These are phyloP conservation scores for Ptychobarbus kaznakovi DNA, from an alignment of 2,797 vertebrate species.

Conservation along the genomic window DNA sequence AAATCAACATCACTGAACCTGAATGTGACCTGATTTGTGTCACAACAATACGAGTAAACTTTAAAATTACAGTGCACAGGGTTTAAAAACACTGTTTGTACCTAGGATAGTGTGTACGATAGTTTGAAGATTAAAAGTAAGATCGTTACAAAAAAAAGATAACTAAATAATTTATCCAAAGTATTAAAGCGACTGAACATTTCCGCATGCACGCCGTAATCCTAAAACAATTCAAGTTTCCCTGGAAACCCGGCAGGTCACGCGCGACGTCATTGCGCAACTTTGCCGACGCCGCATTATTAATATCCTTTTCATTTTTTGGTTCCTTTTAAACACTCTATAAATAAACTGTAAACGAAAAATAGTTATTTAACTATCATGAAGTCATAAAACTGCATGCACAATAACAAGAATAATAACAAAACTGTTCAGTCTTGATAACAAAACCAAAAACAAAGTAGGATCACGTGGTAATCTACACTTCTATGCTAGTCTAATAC, in stretches of 20 bases:
- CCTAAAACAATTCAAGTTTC: slow-evolving; percentile 32
- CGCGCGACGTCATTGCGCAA: slow-evolving; percentile 23
- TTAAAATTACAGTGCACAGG: neutral
- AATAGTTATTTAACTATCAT: neutral
- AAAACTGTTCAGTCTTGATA: neutral
- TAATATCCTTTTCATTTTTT: neutral
- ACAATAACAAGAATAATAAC: neutral
- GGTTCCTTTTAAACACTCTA: neutral
- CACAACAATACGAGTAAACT: neutral
- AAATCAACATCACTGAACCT: neutral
- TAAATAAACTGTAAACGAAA: neutral
- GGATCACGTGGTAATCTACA: neutral
- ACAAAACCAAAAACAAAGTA: neutral
- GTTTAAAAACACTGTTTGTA: neutral
- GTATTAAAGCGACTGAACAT: neutral
- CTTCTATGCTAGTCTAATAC: neutral
- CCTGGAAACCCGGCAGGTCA: slow-evolving; percentile 31
- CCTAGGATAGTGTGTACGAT: neutral
- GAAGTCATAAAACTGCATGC: neutral
- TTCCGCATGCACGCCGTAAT: neutral
- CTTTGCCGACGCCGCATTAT: neutral
- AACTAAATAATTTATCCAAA: neutral
- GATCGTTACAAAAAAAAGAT: neutral
- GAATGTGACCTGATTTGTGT: neutral
- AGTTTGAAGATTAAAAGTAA: neutral